A percentile compares a stretch with the other conserved stretches of the same genome.
These are phyloP conservation scores for Siniperca scherzeri DNA, from an alignment of 2,797 vertebrate species.

Conservation along the genomic window DNA sequence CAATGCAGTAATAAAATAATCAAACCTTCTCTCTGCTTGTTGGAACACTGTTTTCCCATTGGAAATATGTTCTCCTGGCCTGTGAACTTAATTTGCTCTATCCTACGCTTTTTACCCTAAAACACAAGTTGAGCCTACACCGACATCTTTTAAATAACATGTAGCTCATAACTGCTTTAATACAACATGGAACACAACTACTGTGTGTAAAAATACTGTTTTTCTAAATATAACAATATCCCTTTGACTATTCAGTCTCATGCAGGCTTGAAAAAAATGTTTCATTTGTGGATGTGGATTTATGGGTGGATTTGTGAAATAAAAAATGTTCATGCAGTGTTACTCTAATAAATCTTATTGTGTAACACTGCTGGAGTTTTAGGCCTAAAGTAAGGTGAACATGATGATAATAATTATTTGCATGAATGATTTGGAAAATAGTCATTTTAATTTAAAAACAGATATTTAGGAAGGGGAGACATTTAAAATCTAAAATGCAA, in stretches of 20 bases:
- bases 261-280: not conserved
- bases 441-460: slow-evolving; percentile 10
- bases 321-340: slow-evolving; percentile 6
- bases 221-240: not conserved
- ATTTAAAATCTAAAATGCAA: slow-evolving; percentile 38
- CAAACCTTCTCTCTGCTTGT: slow-evolving; percentile 17
- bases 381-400: not conserved
- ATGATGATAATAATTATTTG: slow-evolving; percentile 32
- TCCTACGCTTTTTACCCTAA: not conserved
- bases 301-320: not conserved
- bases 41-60: slow-evolving; percentile 1
- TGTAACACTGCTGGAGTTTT: slow-evolving; percentile 4
- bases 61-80: slow-evolving; percentile 23
- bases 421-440: slow-evolving; percentile 23
- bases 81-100: slow-evolving; percentile 21
- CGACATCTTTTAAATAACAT: slow-evolving; percentile 9
- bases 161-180: not conserved
- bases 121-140: not conserved
- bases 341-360: slow-evolving; percentile 14
- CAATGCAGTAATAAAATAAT: slow-evolving; percentile 31
- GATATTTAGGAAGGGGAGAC: slow-evolving; percentile 5
- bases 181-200: not conserved
- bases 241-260: not conserved
- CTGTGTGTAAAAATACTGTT: not conserved
- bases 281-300: not conserved